phyloP scores from a whole-genome alignment of 2,113 vertebrate genomes.

The Bufo bufo region DNA sequence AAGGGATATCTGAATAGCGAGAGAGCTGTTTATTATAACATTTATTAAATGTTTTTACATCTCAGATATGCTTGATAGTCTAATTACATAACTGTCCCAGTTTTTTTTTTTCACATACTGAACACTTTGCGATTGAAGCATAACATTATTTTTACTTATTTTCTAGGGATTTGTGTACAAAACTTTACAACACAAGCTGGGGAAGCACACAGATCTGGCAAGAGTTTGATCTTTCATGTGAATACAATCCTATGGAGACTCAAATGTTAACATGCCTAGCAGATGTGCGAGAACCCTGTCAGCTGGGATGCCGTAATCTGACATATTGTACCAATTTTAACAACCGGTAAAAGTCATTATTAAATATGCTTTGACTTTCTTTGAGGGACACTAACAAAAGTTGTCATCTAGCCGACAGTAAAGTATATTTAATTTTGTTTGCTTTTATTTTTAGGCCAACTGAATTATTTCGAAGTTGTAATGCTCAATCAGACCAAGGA shows the following conservation, averaged over 20 bases:
- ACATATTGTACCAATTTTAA: slow-evolving; percentile 99
- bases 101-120: background rate
- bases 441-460: slow-evolving; percentile 80
- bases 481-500: slow-evolving; percentile 94
- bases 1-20: no score
- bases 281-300: slow-evolving; percentile 95
- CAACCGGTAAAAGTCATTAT: slow-evolving; percentile 83
- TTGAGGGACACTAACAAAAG: background rate
- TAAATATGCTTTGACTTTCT: background rate
- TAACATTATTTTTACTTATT: background rate
- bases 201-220: slow-evolving; percentile 94
- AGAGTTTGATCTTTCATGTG: slow-evolving; percentile 95
- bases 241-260: slow-evolving; percentile 91
- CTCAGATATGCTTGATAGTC: no score
- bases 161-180: slow-evolving; percentile 89
- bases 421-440: background rate
- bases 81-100: no score
- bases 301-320: slow-evolving; percentile 96
- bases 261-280: slow-evolving; percentile 95
- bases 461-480: slow-evolving; percentile 96
- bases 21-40: no score
- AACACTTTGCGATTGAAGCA: background rate
- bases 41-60: no score
- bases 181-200: slow-evolving; percentile 96
- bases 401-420: no score